Conservation (phyloP, 2,797 vertebrate species). For the Nothura maculosa region DNA sequence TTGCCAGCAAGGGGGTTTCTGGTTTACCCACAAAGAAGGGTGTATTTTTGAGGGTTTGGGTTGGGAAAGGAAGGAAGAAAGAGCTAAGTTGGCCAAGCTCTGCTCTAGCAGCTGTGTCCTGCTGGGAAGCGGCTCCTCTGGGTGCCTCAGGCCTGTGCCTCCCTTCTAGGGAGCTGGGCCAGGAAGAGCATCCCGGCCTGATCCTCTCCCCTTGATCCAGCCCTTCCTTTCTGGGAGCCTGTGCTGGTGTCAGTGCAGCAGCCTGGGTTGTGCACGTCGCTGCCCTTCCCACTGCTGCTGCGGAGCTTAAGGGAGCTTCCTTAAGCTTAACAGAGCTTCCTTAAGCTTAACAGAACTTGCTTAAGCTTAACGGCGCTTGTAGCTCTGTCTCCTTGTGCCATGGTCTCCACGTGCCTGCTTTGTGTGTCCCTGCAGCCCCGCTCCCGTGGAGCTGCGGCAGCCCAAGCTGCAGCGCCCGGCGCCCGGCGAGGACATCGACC, state of each 20-base stretch:
- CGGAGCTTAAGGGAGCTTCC: fast-evolving
- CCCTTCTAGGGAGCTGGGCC: not conserved
- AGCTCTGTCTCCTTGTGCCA: not conserved
- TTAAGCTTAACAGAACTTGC: too few species aligned
- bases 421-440: slow-evolving; percentile 81
- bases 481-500: slow-evolving; percentile 86
- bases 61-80: not conserved
- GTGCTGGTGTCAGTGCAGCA: not conserved
- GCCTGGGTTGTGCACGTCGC: not conserved
- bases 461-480: slow-evolving; percentile 83
- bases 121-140: not conserved
- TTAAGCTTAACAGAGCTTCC: too few species aligned
- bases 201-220: not conserved
- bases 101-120: not conserved
- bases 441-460: slow-evolving; percentile 86
- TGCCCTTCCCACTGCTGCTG: not conserved
- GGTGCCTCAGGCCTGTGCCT: not conserved
- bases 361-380: fast-evolving
- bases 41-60: not conserved
- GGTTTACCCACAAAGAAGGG: not conserved
- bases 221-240: not conserved
- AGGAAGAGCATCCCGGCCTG: not conserved
- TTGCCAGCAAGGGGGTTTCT: not conserved
- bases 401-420: too few species aligned
- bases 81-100: not conserved